phyloP scores from a whole-genome alignment of 2,888 invertebrate genomes.

The Lithophane socia region DNA sequence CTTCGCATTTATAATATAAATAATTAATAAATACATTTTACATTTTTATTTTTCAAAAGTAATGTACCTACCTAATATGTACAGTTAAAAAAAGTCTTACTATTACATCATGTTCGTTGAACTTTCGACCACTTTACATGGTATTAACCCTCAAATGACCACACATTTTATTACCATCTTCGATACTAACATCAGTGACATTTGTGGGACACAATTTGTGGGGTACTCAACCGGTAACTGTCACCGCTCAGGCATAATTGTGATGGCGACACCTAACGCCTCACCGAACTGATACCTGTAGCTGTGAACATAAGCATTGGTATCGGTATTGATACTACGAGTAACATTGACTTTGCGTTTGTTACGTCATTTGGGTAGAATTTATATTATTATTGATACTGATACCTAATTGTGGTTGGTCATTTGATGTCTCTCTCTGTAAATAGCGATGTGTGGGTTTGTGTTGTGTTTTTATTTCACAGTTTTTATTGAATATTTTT shows the following conservation, averaged over 20 bases:
- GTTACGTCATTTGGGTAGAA: background rate
- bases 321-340: background rate
- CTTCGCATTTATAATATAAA: background rate
- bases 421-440: background rate
- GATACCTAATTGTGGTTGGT: background rate
- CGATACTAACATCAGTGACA: background rate
- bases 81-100: too few relatives aligned
- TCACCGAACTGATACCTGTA: conserved; percentile 38
- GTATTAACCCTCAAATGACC: background rate
- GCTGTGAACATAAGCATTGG: conserved; percentile 3
- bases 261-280: conserved; percentile 30
- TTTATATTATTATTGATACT: too few relatives aligned
- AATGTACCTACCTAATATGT: too few relatives aligned
- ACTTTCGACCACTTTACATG: too few relatives aligned
- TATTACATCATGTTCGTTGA: too few relatives aligned
- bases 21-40: too few relatives aligned
- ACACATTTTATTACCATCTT: background rate
- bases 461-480: too few relatives aligned
- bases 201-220: background rate
- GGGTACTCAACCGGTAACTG: conserved; percentile 22
- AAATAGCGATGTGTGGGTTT: background rate
- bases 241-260: conserved; percentile 43
- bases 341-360: conserved; percentile 12
- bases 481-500: too few relatives aligned
- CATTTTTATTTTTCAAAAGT: too few relatives aligned